Evolutionary conservation across 2,888 invertebrate species (phyloP).

Genomic region (Macrosiphum euphorbiae): DNA sequence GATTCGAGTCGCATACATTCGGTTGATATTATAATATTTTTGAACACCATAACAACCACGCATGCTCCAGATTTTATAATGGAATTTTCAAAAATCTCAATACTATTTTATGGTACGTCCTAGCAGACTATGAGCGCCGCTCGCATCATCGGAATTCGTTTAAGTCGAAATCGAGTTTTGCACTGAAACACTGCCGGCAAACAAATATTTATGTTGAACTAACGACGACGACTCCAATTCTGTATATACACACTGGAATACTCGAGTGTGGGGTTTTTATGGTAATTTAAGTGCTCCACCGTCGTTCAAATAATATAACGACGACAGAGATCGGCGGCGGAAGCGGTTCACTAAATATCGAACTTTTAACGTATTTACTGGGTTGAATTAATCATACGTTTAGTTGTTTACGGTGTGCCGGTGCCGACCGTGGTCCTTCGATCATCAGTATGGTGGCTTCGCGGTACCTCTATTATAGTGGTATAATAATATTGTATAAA

Average conservation of each 20-base stretch:
- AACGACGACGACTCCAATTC: not conserved
- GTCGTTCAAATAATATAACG: not conserved
- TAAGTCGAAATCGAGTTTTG: not conserved
- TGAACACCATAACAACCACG: too few species aligned
- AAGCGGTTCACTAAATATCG: not conserved
- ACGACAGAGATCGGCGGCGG: not conserved
- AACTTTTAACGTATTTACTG: slow-evolving; percentile 13
- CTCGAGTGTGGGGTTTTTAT: not conserved
- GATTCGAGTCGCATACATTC: not conserved
- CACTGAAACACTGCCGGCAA: not conserved
- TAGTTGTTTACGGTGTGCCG: not conserved
- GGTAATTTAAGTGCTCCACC: not conserved
- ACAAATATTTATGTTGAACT: not conserved
- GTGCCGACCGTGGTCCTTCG: not conserved
- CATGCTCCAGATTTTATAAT: not conserved
- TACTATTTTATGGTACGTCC: not conserved
- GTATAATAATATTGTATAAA: too few species aligned
- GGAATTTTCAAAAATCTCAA: not conserved
- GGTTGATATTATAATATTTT: too few species aligned
- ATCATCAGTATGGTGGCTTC: not conserved
- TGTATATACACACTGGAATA: not conserved
- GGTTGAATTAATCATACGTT: slow-evolving; percentile 18
- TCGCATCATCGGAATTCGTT: not conserved
- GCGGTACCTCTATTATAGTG: too few species aligned
- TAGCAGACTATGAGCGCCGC: not conserved